These are phyloP conservation scores for Fringilla coelebs DNA, from an alignment of 2,797 vertebrate species.

Conservation along the genomic window DNA sequence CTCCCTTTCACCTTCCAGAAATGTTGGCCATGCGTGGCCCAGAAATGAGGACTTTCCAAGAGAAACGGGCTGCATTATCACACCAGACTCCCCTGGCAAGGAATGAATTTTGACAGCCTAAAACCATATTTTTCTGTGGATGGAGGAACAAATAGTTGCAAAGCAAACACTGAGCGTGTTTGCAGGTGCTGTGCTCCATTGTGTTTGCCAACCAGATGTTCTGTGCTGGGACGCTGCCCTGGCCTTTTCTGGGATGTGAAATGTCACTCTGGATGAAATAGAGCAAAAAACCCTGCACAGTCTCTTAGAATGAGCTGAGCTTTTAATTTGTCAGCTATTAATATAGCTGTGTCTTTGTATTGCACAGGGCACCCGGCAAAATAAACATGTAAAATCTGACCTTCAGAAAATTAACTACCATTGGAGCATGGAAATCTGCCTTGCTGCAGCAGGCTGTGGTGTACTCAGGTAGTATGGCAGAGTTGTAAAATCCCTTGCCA, in stretches of 20 bases:
- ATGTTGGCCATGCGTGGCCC: neutral
- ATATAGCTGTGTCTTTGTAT: constrained; percentile 48
- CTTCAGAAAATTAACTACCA: constrained; percentile 58
- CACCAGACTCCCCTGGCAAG: constrained; percentile 66
- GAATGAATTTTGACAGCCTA: constrained; percentile 57
- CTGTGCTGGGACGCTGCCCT: constrained; percentile 49
- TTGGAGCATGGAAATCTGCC: neutral
- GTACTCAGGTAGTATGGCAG: neutral
- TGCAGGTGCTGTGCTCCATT: constrained; percentile 75
- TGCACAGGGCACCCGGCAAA: constrained; percentile 59
- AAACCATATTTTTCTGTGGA: constrained; percentile 61
- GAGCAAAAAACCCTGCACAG: constrained; percentile 11
- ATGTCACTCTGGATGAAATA: constrained; percentile 61
- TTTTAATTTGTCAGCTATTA: constrained; percentile 66
- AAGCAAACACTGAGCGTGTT: constrained; percentile 66
- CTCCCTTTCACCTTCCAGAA: constrained; percentile 15
- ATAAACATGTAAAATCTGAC: constrained; percentile 69
- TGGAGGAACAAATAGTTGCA: constrained; percentile 69
- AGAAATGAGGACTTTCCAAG: constrained; percentile 65
- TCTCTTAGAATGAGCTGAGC: constrained; percentile 54
- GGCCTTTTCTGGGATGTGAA: constrained; percentile 48
- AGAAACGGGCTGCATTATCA: constrained; percentile 73
- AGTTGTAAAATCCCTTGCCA: neutral
- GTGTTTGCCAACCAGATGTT: constrained; percentile 78
- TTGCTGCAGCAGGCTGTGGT: neutral